Base-by-base conservation (phyloP, 2,797 vertebrate genomes). In the Phalloptychus januarius region DNA sequence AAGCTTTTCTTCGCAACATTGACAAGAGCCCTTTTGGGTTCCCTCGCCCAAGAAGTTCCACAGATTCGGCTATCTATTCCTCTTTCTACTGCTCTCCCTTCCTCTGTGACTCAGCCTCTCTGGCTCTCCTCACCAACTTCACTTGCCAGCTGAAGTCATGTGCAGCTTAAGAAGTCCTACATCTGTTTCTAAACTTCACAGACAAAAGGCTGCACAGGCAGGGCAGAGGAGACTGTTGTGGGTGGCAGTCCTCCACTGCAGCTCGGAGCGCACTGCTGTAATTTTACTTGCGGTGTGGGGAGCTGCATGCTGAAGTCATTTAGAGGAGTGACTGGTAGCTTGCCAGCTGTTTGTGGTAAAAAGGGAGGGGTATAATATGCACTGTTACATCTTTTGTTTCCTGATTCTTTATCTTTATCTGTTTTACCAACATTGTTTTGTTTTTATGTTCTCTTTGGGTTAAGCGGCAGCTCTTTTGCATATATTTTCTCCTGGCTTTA, bases 221-320 rank as follows among this genome's bases (percentile, higher is more conserved):
- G 79, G 86, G 90, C 88, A 86, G 86, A 95, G 86, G 85, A 92
- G 90, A 95, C 96, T 96, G 95, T 92, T 90, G 83, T 92, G 93
- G 92, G 91, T 96, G 94, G 93, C 92, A 91, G 93, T 95, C 96
- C 96, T 96, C 95, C 94, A 95, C 94, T 95, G 95, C 83, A 86
- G 92, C 91, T 91, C 80, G 69, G 83, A 92, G 92, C 72, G 85
- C 87, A 75, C 85, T 75, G 88, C 94, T 95, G 84, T 95, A 95
- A 96, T 96, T 95, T 96, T 94, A 96, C 95, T 96, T 95, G 92
- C 91, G 94, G 95, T 91, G 91, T 93, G 92, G 93, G 91, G 93
- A 89, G 91, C 91, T 89, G 92, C 93, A 95, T 96, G 95, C 90
- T 95, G 96, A 96, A 96, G 94, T 96, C 95, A 96, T 96, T 95